phyloP scores from a whole-genome alignment of 2,113 vertebrate genomes.

The Leiothrix lutea region DNA sequence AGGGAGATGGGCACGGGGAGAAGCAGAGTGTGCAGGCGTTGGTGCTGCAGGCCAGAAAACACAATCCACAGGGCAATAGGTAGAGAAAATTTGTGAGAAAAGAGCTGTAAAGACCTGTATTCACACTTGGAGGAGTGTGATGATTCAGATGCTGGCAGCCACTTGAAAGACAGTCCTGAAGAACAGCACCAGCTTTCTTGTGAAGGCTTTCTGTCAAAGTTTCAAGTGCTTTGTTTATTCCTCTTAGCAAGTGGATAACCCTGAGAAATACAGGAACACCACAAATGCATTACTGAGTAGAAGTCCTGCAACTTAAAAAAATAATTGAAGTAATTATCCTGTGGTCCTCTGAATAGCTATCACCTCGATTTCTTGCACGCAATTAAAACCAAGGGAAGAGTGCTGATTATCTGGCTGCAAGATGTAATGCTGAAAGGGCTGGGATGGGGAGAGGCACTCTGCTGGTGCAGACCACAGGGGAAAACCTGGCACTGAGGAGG shows the following conservation, averaged over 20 bases:
- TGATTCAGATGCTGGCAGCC: slow-evolving; percentile 12
- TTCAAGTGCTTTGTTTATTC: background rate
- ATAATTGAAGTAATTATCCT: background rate
- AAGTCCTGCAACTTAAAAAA: background rate
- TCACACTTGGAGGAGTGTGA: slow-evolving; percentile 7
- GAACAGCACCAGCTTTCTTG: background rate
- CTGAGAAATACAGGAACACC: background rate
- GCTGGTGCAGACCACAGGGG: background rate
- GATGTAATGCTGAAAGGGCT: background rate
- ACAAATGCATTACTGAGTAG: background rate
- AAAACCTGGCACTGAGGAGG: background rate
- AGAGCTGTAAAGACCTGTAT: background rate
- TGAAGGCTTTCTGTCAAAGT: background rate
- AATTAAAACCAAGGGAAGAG: background rate
- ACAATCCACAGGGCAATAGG: background rate
- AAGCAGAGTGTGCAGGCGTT: background rate
- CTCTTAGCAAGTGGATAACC: background rate
- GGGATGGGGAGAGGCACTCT: background rate
- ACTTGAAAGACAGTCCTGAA: slow-evolving; percentile 10
- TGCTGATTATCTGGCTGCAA: background rate
- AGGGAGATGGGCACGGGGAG: background rate
- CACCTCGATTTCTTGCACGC: background rate
- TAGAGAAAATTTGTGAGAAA: background rate
- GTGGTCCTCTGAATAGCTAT: background rate
- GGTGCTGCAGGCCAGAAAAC: background rate